phyloP scores from a whole-genome alignment of 2,888 invertebrate species.

The Rhamnusium bicolor region DNA sequence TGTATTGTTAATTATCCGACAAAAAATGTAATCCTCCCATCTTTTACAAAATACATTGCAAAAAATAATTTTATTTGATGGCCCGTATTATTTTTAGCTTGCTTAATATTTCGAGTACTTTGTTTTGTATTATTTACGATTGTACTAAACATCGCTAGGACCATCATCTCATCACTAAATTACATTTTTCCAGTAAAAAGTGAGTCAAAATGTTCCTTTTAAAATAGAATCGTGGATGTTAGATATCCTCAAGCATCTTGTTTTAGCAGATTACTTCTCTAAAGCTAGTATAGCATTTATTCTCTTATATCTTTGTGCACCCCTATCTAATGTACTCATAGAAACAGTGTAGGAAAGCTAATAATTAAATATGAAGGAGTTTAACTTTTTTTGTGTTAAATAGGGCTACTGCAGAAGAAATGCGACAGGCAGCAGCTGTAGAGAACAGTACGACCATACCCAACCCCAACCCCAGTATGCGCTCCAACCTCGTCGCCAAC shows the following conservation, averaged over 20 bases:
- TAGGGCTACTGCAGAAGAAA: conserved; percentile 86
- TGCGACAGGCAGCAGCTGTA: conserved; percentile 81
- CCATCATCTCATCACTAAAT: too few species aligned
- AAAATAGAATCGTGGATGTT: too few species aligned
- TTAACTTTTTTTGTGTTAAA: neutral
- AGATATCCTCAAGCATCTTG: neutral
- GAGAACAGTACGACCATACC: conserved; percentile 57
- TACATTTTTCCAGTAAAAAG: too few species aligned
- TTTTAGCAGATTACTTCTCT: neutral
- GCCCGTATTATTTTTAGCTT: too few species aligned
- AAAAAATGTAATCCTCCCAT: too few species aligned
- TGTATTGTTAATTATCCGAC: too few species aligned
- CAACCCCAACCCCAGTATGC: conserved; percentile 75
- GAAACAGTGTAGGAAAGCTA: neutral
- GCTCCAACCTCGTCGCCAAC: conserved; percentile 85
- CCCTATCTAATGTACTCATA: neutral
- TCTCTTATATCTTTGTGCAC: neutral
- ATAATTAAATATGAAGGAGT: neutral
- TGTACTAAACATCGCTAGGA: too few species aligned
- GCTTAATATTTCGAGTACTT: too few species aligned
- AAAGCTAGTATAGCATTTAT: neutral
- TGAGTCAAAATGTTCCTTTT: too few species aligned
- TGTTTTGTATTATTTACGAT: too few species aligned
- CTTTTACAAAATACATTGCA: too few species aligned
- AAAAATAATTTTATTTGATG: too few species aligned